Base-by-base conservation (phyloP, 2,888 invertebrate genomes). In the Drosophila eohydei region DNA sequence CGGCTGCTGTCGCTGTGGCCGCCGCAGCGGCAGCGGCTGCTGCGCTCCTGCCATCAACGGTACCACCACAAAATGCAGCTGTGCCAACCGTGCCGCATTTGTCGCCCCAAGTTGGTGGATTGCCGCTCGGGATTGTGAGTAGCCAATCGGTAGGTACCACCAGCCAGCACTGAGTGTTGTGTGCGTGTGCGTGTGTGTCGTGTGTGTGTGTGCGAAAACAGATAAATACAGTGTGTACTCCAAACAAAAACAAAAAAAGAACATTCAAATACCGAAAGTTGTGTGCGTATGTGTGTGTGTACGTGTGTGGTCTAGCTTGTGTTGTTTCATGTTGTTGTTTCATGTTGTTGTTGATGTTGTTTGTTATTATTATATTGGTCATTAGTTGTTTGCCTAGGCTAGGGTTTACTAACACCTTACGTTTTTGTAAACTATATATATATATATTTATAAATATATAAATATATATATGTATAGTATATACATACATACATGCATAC, bases 61-160 rank as follows among this genome's bases (percentile, higher is more conserved):
- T 75, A 50, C 75, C 65, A 52, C 75, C 65, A 58, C 72, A 77
- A 60, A 71, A 73, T 46, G 73, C 71, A 66, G 78, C 94, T 77
- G 93, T 93, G 83, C 92, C 92, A 86, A 90, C 92, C 77, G 92
- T 92, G 79, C 88, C 84, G 77, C 91, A 91, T 85, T 92, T 93
- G 84, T 91, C 93, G 86, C 91, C 93, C 75, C 92, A 92, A 88
- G 92, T 93, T 83, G 93, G 93, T 84, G 93, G 93, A 91, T 90
- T 94, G 85, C 93, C 93, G 86, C 93, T 94, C 90, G 93, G 93
- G 92, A 92, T 94, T 92, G 93, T 93, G 91, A 93, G 93, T 93
- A 93, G 93, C 92, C 93, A 93, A 93, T 93, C 93, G 93, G 93
- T 93, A 92, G 91, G 93, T 93, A 92, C 66, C 61, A 60, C 58